Evolutionary conservation across 2,797 vertebrate genomes (phyloP), one percentile per base, ranked within the genome.

Genomic region (Liasis olivaceus): DNA sequence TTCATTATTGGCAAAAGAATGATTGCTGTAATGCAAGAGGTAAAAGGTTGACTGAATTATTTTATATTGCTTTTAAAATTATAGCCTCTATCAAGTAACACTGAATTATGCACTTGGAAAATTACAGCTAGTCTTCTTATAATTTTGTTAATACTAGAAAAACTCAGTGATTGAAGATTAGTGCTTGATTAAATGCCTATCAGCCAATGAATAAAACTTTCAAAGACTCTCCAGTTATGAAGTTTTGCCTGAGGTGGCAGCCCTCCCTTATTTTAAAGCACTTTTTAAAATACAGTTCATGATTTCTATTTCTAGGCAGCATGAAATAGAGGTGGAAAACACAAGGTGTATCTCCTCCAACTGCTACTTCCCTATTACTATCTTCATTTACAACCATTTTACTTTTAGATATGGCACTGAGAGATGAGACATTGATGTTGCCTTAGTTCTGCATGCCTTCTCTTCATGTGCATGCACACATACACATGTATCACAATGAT

Each of bases 31-130:
- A 84, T 84, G 59, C 85, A 93, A 84, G 59, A 90, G 85, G 92
- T 64, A 93, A 93, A 92, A 90, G 84, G 85, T 88, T 90, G 85
- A 90, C 87, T 91, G 85, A 93, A 90, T 88, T 93, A 93, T 93
- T 90, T 90, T 90, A 91, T 93, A 90, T 90, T 90, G 85, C 85
- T 93, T 93, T 90, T 88, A 93, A 93, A 93, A 93, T 91, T 88
- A 88, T 84, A 93, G 85, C 84, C 69, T 91, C 88, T 93, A 88
- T 88, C 60, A 47, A 86, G 84, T 93, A 89, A 84, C 60, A 93
- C 54, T 90, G 92, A 90, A 88, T 90, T 93, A 93, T 64, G 66
- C 47, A 88, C 66, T 91, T 90, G 88, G 92, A 88, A 93, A 93
- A 93, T 93, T 93, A 88, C 69, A 88, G 85, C 85, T 88, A 84